Conservation (phyloP, 1,140 invertebrate species). For the Formica exsecta region DNA sequence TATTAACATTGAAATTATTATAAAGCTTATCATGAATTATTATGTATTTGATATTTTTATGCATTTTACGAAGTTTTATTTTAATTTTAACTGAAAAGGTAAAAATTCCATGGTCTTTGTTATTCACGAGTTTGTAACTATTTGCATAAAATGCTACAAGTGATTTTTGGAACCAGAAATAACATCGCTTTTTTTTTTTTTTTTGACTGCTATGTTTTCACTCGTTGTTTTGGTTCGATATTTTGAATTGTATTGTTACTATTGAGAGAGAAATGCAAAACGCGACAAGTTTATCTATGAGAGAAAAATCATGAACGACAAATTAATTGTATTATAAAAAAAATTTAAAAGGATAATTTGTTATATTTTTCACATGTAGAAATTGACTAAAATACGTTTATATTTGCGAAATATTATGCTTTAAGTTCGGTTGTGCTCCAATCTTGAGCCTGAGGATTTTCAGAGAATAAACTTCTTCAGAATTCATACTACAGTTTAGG, state of each 20-base stretch:
- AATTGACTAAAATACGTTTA: background rate
- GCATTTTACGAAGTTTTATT: slow-evolving; percentile 14
- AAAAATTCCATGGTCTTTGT: slow-evolving; percentile 25
- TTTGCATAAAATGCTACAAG: slow-evolving; percentile 51
- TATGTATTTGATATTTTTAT: slow-evolving; percentile 7
- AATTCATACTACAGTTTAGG: background rate
- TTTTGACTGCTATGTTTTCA: background rate
- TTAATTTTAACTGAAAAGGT: slow-evolving; percentile 12
- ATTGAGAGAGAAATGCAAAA: slow-evolving; percentile 4
- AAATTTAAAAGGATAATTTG: background rate
- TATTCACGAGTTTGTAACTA: background rate
- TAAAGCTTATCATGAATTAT: background rate
- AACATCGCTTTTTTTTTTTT: background rate
- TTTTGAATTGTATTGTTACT: background rate
- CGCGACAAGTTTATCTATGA: background rate
- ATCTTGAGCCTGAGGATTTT: background rate
- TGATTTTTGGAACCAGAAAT: slow-evolving; percentile 45
- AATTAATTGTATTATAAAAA: background rate
- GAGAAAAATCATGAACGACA: background rate
- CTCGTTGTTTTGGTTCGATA: background rate
- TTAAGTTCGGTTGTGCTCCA: background rate
- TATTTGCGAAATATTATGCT: background rate
- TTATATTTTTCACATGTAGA: background rate
- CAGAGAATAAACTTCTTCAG: background rate
- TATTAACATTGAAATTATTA: background rate